Evolutionary conservation across 2,888 invertebrate genomes (phyloP), one percentile per base, ranked within the genome.

Genomic region (Amiota communis): DNA sequence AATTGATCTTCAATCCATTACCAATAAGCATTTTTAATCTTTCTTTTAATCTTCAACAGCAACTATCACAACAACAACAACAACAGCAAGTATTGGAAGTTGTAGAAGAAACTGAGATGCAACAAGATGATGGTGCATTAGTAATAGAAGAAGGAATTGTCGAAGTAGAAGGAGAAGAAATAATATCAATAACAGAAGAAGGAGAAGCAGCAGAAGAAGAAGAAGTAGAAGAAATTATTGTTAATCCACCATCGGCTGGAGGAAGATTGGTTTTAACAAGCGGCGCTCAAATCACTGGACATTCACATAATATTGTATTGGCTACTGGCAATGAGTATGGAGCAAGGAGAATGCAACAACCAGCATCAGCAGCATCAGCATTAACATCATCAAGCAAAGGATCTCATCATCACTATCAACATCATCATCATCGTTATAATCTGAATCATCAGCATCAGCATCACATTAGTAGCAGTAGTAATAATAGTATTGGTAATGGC

Each of bases 301-400:
- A 89, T 81, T 65, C 81, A 2, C 87, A 86, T 72, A 89, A 89
- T 81, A 74, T 89, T 68, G 76, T 88, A 65, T 78, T 88, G 15
- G 79, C 88, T n/a, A n/a, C n/a, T 2, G 88, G 86, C 12, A 88
- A 87, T 68, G 89, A 89, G 67, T 82, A 84, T 11, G 82, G 86
- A 11, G 82, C 87, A 1, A 87, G 88, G 15, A 83, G 87, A 73
- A 79, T 88, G 48, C 88, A 88, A 73, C 85, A 85, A 63, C 36
- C 17, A 59, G 63, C 56, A 53, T 13, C 36, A 3, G 3, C 23
- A 3, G 1, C 23, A 23, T 2, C 59, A 73, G 1, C 72, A 23
- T 20, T 15, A 64, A 48, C 13, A 13, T 47, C 15, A 46, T 13
- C 56, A 12, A 36, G 13, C 10, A 67, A 67, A 51, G 49, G 13